These are phyloP conservation scores for Metopia argyrocephala DNA, from an alignment of 2,888 invertebrate species.

Conservation along the genomic window DNA sequence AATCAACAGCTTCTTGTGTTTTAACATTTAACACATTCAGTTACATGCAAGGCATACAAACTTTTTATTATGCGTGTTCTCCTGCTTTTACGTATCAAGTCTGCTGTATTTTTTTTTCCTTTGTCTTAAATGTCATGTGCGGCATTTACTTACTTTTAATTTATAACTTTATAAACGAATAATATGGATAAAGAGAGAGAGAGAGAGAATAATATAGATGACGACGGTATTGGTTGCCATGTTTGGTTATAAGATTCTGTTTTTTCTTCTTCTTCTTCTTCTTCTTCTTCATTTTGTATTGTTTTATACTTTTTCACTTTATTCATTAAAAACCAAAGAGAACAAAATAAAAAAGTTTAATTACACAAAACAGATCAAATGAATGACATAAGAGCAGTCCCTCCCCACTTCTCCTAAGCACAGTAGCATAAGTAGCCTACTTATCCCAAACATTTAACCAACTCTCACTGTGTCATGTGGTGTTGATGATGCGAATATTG, in stretches of 20 bases:
- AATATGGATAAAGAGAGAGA: not conserved
- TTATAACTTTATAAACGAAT: constrained; percentile 63
- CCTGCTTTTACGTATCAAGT: constrained; percentile 22
- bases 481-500: no score
- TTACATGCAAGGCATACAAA: not conserved
- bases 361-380: constrained; percentile 54
- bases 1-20: constrained; percentile 45
- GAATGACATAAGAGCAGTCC: constrained; percentile 49
- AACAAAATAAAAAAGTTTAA: constrained; percentile 48
- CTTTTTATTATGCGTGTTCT: constrained; percentile 20
- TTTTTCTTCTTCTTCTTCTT: no score
- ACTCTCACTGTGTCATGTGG: constrained; percentile 42
- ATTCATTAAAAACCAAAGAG: no score
- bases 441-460: no score
- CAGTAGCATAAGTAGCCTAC: constrained; percentile 2
- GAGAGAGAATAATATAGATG: no score
- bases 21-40: not conserved
- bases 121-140: constrained; percentile 62
- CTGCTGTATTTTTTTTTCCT: constrained; percentile 42
- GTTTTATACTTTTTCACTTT: constrained; percentile 5
- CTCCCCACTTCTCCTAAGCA: no score
- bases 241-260: not conserved
- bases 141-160: constrained; percentile 68
- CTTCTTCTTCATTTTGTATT: no score
- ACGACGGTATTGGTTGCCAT: not conserved